phyloP scores from a whole-genome alignment of 2,888 invertebrate genomes.

The Oscheius onirici region DNA sequence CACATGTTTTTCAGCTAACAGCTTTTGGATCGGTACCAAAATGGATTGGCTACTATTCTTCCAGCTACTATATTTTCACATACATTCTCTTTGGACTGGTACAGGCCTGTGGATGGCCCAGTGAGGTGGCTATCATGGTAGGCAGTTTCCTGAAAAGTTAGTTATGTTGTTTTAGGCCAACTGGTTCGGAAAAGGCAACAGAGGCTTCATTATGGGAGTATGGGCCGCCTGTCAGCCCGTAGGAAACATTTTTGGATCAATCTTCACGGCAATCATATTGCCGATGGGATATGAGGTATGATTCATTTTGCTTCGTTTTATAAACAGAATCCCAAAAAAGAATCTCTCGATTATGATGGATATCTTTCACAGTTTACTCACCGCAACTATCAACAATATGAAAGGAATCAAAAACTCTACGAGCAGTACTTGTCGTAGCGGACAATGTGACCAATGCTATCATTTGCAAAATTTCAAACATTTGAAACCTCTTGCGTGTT shows the following conservation, averaged over 20 bases:
- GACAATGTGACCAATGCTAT: no score
- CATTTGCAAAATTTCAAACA: no score
- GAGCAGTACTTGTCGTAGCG: no score
- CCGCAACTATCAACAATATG: no score
- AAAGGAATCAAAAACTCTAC: no score
- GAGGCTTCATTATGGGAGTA: constrained; percentile 74
- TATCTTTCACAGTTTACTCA: no score
- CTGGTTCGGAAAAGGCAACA: constrained; percentile 74
- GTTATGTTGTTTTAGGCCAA: constrained; percentile 69
- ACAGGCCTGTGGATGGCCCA: constrained; percentile 75
- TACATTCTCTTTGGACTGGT: constrained; percentile 74
- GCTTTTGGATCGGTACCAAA: constrained; percentile 74
- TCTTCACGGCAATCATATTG: constrained; percentile 73
- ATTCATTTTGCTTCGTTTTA: no score
- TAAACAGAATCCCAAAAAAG: no score
- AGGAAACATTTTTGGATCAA: constrained; percentile 75
- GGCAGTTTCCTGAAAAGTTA: background rate
- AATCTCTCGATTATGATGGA: no score
- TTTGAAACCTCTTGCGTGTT: no score
- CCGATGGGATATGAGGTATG: constrained; percentile 74
- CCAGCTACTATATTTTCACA: constrained; percentile 72
- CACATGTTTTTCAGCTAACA: constrained; percentile 71
- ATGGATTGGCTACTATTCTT: constrained; percentile 73
- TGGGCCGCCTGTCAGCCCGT: constrained; percentile 76
- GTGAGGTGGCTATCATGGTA: constrained; percentile 74